Conservation (phyloP, 2,113 vertebrate genomes). For the Mormyrus lacerda region DNA sequence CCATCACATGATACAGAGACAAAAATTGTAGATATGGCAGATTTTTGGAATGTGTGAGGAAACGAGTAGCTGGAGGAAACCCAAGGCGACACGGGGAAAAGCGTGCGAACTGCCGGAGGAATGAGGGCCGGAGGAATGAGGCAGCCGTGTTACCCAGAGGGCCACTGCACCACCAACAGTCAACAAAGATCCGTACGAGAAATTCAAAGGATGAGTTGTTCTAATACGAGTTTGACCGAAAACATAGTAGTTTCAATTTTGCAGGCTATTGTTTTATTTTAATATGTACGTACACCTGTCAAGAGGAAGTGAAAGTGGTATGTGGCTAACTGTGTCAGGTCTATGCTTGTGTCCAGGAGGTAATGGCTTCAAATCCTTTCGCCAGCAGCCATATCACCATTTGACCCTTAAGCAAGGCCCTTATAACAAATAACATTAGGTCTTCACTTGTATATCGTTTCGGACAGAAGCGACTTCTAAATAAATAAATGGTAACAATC, state of each 20-base stretch:
- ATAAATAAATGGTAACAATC: not conserved
- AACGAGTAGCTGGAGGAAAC: not conserved
- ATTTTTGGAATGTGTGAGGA: not conserved
- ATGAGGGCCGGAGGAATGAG: no score
- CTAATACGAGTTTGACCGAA: not conserved
- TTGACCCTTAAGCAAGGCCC: not conserved
- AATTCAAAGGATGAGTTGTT: not conserved
- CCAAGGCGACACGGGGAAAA: not conserved
- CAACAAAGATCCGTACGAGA: not conserved
- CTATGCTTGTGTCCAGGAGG: not conserved
- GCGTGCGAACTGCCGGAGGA: no score
- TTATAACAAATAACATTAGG: not conserved
- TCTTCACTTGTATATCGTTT: not conserved
- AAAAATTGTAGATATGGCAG: not conserved
- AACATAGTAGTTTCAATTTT: not conserved
- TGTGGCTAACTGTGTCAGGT: not conserved
- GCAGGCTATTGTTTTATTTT: not conserved
- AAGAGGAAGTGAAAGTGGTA: not conserved
- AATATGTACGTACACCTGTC: not conserved
- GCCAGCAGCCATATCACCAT: not conserved
- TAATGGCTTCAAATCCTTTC: not conserved
- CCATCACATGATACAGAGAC: not conserved
- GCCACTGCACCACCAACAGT: not conserved
- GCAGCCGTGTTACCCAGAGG: not conserved
- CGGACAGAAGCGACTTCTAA: not conserved